Evolutionary conservation across 64 coral and sea anemone species (phyloP).

Genomic region (Cladopsammia gracilis): DNA sequence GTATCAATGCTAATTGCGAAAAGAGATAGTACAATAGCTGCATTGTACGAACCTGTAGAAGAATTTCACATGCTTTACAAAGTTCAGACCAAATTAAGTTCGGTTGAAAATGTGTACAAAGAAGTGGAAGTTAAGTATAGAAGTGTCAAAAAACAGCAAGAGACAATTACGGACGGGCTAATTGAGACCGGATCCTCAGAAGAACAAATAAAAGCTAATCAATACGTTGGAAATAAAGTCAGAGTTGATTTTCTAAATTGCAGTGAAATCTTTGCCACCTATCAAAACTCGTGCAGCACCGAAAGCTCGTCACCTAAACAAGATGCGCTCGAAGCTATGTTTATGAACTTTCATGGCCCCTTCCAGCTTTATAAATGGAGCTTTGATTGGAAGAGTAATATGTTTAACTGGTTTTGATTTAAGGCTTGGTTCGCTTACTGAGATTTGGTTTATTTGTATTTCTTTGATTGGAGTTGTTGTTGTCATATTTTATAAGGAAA

Average conservation of each 20-base stretch:
- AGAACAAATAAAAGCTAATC: not conserved
- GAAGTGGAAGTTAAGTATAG: constrained; percentile 58
- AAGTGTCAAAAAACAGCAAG: constrained; percentile 60
- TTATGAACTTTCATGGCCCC: too few species aligned
- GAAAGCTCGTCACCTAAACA: too few species aligned
- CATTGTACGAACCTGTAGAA: constrained; percentile 74
- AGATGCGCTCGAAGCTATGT: too few species aligned
- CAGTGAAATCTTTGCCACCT: not conserved
- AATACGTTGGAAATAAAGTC: constrained; percentile 31
- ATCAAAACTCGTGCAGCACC: not conserved
- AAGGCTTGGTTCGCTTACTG: too few species aligned
- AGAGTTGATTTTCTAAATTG: constrained; percentile 17
- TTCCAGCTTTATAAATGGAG: too few species aligned
- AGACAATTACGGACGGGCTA: constrained; percentile 36
- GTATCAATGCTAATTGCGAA: constrained; percentile 51
- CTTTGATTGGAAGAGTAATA: too few species aligned
- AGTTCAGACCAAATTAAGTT: constrained; percentile 2
- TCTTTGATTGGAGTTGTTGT: too few species aligned
- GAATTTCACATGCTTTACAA: constrained; percentile 79
- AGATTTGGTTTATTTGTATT: too few species aligned
- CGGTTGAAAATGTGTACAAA: constrained; percentile 35
- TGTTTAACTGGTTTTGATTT: too few species aligned
- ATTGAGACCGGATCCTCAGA: constrained; percentile 17
- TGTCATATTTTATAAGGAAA: too few species aligned
- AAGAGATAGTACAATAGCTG: constrained; percentile 40